phyloP scores from a whole-genome alignment of 2,888 invertebrate genomes.

The Argyresthia albistria region DNA sequence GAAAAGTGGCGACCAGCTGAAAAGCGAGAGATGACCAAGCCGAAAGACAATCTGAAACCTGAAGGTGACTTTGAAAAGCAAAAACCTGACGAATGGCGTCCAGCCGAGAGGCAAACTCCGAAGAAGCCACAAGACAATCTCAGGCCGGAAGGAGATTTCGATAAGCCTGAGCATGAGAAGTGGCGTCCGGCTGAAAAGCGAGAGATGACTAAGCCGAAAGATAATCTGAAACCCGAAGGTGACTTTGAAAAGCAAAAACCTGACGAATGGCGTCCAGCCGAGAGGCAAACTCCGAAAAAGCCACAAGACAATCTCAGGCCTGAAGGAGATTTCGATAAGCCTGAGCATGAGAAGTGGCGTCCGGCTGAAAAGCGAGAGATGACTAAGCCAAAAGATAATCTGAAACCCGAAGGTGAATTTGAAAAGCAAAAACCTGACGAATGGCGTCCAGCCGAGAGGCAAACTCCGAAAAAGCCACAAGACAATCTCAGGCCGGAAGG shows the following conservation, averaged over 20 bases:
- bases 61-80: conserved; percentile 71
- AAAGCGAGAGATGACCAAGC: conserved; percentile 23
- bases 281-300: conserved; percentile 33
- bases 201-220: conserved; percentile 39
- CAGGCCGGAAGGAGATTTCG: conserved; percentile 46
- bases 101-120: conserved; percentile 38
- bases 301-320: conserved; percentile 61
- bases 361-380: conserved; percentile 46
- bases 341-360: conserved; percentile 30
- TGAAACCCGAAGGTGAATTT: conserved; percentile 73
- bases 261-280: conserved; percentile 34
- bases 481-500: conserved; percentile 74
- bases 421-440: conserved; percentile 45
- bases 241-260: conserved; percentile 47
- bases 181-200: conserved; percentile 37
- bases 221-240: conserved; percentile 48
- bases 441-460: conserved; percentile 60
- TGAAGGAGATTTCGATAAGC: conserved; percentile 67
- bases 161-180: conserved; percentile 26
- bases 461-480: conserved; percentile 46
- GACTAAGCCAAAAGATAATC: conserved; percentile 49
- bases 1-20: conserved; percentile 38
- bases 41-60: conserved; percentile 59
- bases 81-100: conserved; percentile 38
- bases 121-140: conserved; percentile 33